Evolutionary conservation across 2,888 invertebrate genomes (phyloP).

Genomic region (Xylocampa areola): DNA sequence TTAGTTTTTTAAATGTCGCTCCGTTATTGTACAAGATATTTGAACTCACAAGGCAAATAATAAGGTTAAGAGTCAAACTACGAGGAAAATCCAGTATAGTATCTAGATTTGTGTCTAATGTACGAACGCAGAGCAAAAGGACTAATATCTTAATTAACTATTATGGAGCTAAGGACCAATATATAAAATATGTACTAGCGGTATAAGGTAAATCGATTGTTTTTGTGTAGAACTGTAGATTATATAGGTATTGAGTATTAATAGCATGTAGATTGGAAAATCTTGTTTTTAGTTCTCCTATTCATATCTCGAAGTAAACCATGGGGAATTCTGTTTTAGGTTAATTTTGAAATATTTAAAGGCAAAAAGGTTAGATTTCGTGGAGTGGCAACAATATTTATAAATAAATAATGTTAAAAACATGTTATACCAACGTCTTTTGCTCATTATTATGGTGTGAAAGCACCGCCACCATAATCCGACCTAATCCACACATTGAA

Average conservation of each 20-base stretch:
- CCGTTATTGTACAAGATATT: not conserved
- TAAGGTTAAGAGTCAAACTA: constrained; percentile 45
- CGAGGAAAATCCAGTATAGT: constrained; percentile 57
- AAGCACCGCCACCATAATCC: constrained; percentile 14
- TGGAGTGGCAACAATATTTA: not conserved
- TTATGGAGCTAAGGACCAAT: no score
- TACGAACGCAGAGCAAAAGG: not conserved
- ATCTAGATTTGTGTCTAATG: constrained; percentile 13
- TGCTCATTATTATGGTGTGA: constrained; percentile 19
- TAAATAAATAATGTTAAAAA: constrained; percentile 12
- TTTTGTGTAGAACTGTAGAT: no score
- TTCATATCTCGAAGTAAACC: no score
- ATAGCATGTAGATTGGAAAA: no score
- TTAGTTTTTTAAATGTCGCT: constrained; percentile 8
- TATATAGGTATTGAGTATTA: no score
- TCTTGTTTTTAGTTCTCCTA: no score
- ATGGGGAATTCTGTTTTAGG: no score
- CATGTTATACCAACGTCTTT: constrained; percentile 20
- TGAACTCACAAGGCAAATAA: constrained; percentile 11
- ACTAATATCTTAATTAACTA: no score
- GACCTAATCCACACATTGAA: constrained; percentile 12
- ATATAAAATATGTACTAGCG: no score
- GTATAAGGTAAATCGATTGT: no score
- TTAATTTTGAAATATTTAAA: no score
- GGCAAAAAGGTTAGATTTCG: no score